Evolutionary conservation across 2,888 invertebrate genomes (phyloP).

Genomic region (Metopia argyrocephala): DNA sequence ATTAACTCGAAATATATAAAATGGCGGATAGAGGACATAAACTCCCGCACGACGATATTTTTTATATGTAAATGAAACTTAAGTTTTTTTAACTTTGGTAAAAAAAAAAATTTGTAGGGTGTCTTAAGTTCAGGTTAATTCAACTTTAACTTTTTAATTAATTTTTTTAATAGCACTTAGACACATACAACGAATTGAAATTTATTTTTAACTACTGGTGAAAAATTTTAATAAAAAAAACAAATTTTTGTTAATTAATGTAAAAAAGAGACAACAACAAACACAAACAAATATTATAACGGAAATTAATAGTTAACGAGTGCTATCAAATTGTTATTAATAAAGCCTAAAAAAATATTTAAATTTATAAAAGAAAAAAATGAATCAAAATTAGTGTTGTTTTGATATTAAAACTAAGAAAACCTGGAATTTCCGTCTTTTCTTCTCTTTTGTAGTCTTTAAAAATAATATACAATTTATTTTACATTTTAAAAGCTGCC

Average conservation of each 20-base stretch:
- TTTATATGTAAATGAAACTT: too few relatives aligned
- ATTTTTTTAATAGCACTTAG: constrained; percentile 5
- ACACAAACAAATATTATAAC: constrained; percentile 27
- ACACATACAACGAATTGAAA: constrained; percentile 5
- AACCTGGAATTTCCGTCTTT: constrained; percentile 20
- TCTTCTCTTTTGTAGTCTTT: not conserved
- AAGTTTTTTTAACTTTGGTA: too few relatives aligned
- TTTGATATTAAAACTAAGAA: too few relatives aligned
- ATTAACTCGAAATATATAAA: too few relatives aligned
- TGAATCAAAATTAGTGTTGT: constrained; percentile 12
- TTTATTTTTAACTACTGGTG: constrained; percentile 16
- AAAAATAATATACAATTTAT: constrained; percentile 15
- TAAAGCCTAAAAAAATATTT: not conserved
- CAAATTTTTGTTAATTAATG: constrained; percentile 12
- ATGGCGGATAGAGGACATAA: too few relatives aligned
- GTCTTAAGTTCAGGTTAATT: too few relatives aligned
- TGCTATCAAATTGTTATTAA: not conserved
- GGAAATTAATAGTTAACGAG: constrained; percentile 57
- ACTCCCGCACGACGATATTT: too few relatives aligned
- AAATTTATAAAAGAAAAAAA: not conserved
- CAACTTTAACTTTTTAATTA: constrained; percentile 1
- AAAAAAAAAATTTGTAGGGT: too few relatives aligned
- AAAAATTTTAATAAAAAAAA: constrained; percentile 22
- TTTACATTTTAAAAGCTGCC: too few relatives aligned
- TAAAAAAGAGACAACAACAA: too few relatives aligned